phyloP scores from a whole-genome alignment of 2,113 vertebrate genomes.

The Aplodontia rufa region DNA sequence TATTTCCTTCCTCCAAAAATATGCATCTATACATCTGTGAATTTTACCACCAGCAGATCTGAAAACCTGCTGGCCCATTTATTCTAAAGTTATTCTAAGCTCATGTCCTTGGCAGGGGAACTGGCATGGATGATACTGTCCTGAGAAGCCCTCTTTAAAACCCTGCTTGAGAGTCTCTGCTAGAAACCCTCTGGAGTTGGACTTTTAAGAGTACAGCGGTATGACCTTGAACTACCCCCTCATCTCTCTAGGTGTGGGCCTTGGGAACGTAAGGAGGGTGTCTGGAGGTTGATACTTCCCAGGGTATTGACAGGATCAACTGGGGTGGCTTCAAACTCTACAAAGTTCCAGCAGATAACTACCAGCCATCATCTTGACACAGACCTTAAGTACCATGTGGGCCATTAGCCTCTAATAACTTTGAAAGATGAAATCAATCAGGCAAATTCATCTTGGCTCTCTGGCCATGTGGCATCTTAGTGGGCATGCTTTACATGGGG shows the following conservation, averaged over 20 bases:
- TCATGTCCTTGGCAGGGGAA: neutral
- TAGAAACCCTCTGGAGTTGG: neutral
- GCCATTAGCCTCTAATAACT: neutral
- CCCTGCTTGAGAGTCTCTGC: neutral
- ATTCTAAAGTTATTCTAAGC: neutral
- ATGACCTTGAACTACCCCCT: neutral
- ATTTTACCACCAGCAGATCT: neutral
- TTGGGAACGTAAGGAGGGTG: neutral
- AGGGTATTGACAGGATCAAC: neutral
- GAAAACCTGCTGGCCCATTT: neutral
- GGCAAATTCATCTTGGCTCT: neutral
- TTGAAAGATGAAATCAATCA: neutral
- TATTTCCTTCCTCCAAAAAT: neutral
- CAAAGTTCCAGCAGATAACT: neutral
- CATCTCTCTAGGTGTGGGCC: too few species aligned
- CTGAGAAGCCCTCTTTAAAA: neutral
- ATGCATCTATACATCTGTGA: neutral
- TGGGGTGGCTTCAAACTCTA: neutral
- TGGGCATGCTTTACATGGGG: neutral
- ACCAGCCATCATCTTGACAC: neutral
- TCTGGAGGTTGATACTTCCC: neutral
- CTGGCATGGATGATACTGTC: rapidly evolving
- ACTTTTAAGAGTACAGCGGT: neutral
- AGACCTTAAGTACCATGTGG: neutral
- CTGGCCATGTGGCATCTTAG: neutral